Evolutionary conservation across 2,113 vertebrate genomes (phyloP).

Genomic region (Taxidea taxus): DNA sequence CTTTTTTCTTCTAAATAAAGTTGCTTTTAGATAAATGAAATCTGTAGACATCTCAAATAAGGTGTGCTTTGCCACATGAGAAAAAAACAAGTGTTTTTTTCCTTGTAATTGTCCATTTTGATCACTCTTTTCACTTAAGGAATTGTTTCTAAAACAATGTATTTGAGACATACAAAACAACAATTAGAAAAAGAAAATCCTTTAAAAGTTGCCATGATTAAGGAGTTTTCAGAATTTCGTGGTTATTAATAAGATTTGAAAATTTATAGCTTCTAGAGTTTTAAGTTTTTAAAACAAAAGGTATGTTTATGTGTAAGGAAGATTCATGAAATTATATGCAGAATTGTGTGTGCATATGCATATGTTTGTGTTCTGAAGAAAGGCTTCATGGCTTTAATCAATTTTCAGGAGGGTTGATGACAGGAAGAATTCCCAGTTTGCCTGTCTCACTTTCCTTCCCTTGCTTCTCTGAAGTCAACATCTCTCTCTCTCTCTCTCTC

Average conservation of each 20-base stretch:
- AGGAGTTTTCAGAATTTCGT: neutral
- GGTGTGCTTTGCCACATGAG: conserved; percentile 48
- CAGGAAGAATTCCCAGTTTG: neutral
- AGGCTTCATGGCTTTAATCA: neutral
- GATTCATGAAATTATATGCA: neutral
- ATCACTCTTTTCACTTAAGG: conserved; percentile 59
- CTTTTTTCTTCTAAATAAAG: conserved; percentile 52
- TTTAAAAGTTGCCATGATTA: neutral
- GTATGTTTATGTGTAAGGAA: neutral
- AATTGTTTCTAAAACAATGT: conserved; percentile 44
- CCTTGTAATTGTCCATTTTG: conserved; percentile 55
- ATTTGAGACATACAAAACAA: neutral
- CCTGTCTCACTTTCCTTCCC: neutral
- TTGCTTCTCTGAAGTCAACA: neutral
- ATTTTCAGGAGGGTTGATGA: neutral
- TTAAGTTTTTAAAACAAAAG: neutral
- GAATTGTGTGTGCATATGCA: neutral
- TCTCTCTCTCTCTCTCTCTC: neutral
- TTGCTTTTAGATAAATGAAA: conserved; percentile 57
- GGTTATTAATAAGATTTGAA: neutral
- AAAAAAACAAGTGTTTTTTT: conserved; percentile 29
- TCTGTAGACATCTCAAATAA: conserved; percentile 63
- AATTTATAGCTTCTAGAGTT: neutral
- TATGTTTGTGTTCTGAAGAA: neutral
- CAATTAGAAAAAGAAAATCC: neutral